Conservation (phyloP, 2,888 invertebrate genomes). For the Megamerina dolium region DNA sequence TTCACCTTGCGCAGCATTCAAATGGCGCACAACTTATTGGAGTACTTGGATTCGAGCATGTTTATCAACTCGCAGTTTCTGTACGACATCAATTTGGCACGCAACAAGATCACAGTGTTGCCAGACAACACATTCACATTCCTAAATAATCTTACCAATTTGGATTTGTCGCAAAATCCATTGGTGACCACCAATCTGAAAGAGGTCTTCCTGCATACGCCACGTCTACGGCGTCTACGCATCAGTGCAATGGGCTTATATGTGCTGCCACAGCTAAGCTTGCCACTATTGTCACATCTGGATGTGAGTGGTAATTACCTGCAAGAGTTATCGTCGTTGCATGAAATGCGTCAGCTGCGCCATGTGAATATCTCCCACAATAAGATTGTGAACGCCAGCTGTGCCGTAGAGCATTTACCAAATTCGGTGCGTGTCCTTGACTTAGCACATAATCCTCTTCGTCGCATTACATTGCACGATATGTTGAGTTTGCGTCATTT, state of each 20-base stretch:
- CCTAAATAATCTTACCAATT: constrained; percentile 67
- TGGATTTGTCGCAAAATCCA: constrained; percentile 75
- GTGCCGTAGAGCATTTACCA: constrained; percentile 67
- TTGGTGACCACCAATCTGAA: constrained; percentile 79
- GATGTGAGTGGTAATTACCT: constrained; percentile 76
- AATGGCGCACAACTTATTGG: constrained; percentile 71
- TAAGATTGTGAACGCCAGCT: constrained; percentile 67
- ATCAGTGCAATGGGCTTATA: constrained; percentile 72
- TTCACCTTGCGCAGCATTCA: constrained; percentile 73
- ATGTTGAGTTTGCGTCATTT: constrained; percentile 56
- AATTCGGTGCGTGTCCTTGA: constrained; percentile 69
- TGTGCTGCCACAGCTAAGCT: constrained; percentile 68
- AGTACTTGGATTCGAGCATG: constrained; percentile 81
- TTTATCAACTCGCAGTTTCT: constrained; percentile 77
- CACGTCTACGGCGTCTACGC: constrained; percentile 70
- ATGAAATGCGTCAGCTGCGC: constrained; percentile 65
- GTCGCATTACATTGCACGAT: constrained; percentile 62
- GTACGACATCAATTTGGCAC: constrained; percentile 68
- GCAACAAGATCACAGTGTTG: constrained; percentile 75
- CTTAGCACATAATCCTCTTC: constrained; percentile 74
- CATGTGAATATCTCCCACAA: constrained; percentile 72
- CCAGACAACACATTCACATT: constrained; percentile 86
- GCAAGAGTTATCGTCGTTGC: constrained; percentile 64
- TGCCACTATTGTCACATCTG: constrained; percentile 70
- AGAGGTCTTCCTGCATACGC: constrained; percentile 80